Evolutionary conservation across 2,113 vertebrate genomes (phyloP), one percentile per base, ranked within the genome.

Genomic region (Heteronetta atricapilla): DNA sequence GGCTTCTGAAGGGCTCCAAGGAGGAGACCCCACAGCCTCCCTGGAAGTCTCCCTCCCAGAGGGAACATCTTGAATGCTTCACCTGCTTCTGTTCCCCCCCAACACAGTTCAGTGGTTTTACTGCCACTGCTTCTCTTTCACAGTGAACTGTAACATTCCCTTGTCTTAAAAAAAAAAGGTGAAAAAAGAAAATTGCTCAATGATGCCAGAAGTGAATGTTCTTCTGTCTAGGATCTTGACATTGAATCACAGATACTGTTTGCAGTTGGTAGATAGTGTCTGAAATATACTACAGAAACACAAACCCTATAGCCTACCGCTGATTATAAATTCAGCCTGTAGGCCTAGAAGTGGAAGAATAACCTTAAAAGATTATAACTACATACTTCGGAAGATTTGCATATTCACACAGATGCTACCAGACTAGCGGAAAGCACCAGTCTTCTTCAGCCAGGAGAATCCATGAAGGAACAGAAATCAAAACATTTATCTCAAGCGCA

Each of bases 1-100:
- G 7, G 25, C 60, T 64, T 19, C 62, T 64, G 36, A 40, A 40
- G 36, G 26, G 8, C 62, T 23, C 36, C 62, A 64, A 40, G 26
- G 38, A 64, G 38, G 38, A 64, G 62, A 28, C 17, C 25, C 62
- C 62, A 64, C 26, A 64, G 62, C 17, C 36, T 28, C 36, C 7
- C 36, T 18, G 25, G 36, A 11, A 63, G 34, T 26, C 34, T 38
- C 34, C 14, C 15, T 11, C 10, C 60, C 60, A 62, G 23, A 18
- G 34, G 36, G 34, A 56, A 29, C 25, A 38, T 85, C 74, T 92
- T 81, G 77, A 86, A 90, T 90, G 84, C 48, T 84, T 91, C 72
- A 95, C 67, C 91, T 93, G 81, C 86, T 85, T 82, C 81, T 87
- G 83, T 69, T 94, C 78, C 87, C 84, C 84, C 84, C 56, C 76